Base-by-base conservation (phyloP, 2,888 invertebrate species). In the Hirtodrosophila histrioides region DNA sequence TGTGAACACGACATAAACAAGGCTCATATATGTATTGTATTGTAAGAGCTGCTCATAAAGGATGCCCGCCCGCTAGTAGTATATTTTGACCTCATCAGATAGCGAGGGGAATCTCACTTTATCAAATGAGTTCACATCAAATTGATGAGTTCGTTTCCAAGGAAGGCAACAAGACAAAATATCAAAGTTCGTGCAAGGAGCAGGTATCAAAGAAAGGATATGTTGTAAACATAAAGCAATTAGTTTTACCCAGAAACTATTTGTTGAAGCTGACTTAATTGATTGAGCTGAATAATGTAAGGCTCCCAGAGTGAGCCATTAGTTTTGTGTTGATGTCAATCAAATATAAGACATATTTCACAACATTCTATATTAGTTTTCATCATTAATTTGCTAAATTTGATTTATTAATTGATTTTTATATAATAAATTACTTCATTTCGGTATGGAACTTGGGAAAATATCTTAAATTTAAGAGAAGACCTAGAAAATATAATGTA, bases 61-160 rank as follows among this genome's bases (percentile, higher is more conserved):
- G 35, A 27, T 44, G 37, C 36, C 7, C 27, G 17, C 29, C 17
- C 9, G 10, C 40, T 41, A 37, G n/a, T n/a, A n/a, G n/a, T 33
- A 41, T 24, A 53, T 48, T 60, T 58, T 73, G 74, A 69, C 67
- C 74, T 60, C 64, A 67, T 77, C 80, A 64, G 84, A 67, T 73
- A 50, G 35, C 33, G 40, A 23, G 37, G 61, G 29, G 61, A 54
- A 33, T 33, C 58, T 43, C 17, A 46, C 44, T 41, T 46, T 50
- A 58, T 45, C 57, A 64, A 64, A 70, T 63, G 71, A 55, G 66
- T 40, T 63, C 70, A 62, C 69, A 65, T 31, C 70, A 60, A 78
- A 76, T 75, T 76, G 71, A 78, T 75, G 66, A 49, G 58, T 39
- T 74, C 44, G 27, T 63, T 53, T 49, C 44, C 31, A 41, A 61